Evolutionary conservation across 2,113 vertebrate species (phyloP), one percentile per base, ranked within the genome.

Genomic region (Strigops habroptila): DNA sequence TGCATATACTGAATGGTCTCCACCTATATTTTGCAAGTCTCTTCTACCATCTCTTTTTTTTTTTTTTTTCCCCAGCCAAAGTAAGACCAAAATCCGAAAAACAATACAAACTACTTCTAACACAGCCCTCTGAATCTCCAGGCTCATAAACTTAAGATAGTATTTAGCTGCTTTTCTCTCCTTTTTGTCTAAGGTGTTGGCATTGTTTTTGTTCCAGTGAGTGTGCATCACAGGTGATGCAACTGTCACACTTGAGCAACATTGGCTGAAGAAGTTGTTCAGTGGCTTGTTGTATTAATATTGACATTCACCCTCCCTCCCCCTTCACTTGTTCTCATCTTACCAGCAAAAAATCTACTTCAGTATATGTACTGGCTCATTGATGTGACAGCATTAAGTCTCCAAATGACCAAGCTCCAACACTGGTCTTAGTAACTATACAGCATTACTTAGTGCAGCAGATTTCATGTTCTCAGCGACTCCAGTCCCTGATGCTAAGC

Each of bases 231-330:
- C 11, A 10, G 51, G 19, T 7, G 10, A 30, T 0, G 2, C 12
- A 67, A 24, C 25, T 41, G 31, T 18, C 30, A 24, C 3, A 16
- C 27, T 17, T 35, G 12, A 84, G 48, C 12, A 65, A 21, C 3
- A 0, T 22, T 76, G 51, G 22, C 46, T 90, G 71, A 52, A 10
- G 35, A n/a, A 74, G 14, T 44, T 44, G 33, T 35, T 64, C 41
- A 23, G 35, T 60, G 44, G 28, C 19, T 81, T 76, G 6, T n/a
- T 62, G 51, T 59, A 7, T 52, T 65, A 77, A 60, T 13, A 88
- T 8, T 31, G 44, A 62, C 1, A 0, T 28, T 68, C 2, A 2
- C 33, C 6, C 25, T 60, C n/a, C 14, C 9, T 48, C 5, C 6
- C 6, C 25, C 19, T 90, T 60, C 59, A 28, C 75, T 71, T 82